Evolutionary conservation across 2,797 vertebrate genomes (phyloP), one percentile per base, ranked within the genome.

Genomic region (Pipistrellus pipistrellus): DNA sequence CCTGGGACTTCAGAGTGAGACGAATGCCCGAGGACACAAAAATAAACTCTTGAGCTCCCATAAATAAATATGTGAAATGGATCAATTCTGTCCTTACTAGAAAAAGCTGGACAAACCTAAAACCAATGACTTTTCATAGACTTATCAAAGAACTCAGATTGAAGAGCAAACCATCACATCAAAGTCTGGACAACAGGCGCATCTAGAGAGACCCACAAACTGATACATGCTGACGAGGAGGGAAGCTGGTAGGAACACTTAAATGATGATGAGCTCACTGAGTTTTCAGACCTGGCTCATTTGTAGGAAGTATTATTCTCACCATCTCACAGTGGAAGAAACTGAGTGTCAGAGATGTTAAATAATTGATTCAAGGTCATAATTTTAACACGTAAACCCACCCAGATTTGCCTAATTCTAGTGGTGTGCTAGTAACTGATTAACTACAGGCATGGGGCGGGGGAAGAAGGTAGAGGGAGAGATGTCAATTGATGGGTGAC

Each of bases 401-500:
- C 32, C 0, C n/a, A 76, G 44, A 35, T 38, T 48, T 27, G 55
- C 38, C 44, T 55, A 18, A 64, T 51, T 46, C 17, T 64, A n/a
- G 15, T 21, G 10, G 59, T 62, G 2, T 13, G 4, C 17, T 12
- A 53, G 51, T 80, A 88, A 77, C 55, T 57, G 76, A 90, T 88
- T 78, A 78, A 71, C 6, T 44, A 12, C 15, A 9, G 25, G 4
- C 9, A 44, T 32, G 23, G 53, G 8, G 15, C 11, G 2, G 51
- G 51, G 23, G n/a, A 2, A 12, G 6, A 8, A 14, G 15, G 71
- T 2, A 20, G 2, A 27, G 30, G 30, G 14, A 15, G 41, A 12
- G 44, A 2, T 27, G 25, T 17, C 35, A 25, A 11, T 27, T 3
- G 6, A 3, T 25, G 48, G 2, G 21, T 9, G 1, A 8, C 44